Base-by-base conservation (phyloP, 2,888 invertebrate genomes). In the Pandemis cinnamomeana region DNA sequence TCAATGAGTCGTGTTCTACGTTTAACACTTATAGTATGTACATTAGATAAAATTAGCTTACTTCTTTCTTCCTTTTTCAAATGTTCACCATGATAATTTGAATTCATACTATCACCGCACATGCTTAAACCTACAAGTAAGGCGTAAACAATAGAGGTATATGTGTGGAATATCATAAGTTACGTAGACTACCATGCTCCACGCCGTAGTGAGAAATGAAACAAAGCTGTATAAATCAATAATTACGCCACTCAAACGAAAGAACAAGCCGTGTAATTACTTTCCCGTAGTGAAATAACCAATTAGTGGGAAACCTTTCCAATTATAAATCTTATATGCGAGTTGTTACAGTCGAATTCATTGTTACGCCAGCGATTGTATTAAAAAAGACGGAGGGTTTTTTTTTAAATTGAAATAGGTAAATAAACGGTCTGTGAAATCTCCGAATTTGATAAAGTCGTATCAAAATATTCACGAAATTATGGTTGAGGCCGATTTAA, bases 211-310 rank as follows among this genome's bases (percentile, higher is more conserved):
- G 27, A 5, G 48, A 36, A 27, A 20, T 13, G 41, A 42, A 41
- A 53, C 41, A 41, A 53, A 41, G 36, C 53, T 41, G 53, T 41
- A 53, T 36, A 53, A 72, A 67, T 61, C 71, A 67, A 67, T 67
- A 41, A 72, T 15, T 36, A 46, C 67, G 62, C 55, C 62, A 68
- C 67, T 68, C 72, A 67, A 67, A 53, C 8, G n/a, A 44, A 58
- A 61, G 60, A 61, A 66, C 67, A 41, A 27, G 53, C 60, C 58
- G 71, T 53, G 62, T 44, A 53, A 46, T 67, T 66, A 66, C 51
- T 62, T 68, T 46, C 4, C 13, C 51, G 67, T 55, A 46, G 53
- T 41, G 44, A 72, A 72, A 68, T 68, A 62, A 72, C 67, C 72
- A 72, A 72, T 72, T 68, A 68, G 62, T 36, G 36, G 46, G 62